Percentiles rank a stretch among this genome's conserved stretches.
Conservation (phyloP, 2,113 vertebrate species). For the Blennius ocellaris region DNA sequence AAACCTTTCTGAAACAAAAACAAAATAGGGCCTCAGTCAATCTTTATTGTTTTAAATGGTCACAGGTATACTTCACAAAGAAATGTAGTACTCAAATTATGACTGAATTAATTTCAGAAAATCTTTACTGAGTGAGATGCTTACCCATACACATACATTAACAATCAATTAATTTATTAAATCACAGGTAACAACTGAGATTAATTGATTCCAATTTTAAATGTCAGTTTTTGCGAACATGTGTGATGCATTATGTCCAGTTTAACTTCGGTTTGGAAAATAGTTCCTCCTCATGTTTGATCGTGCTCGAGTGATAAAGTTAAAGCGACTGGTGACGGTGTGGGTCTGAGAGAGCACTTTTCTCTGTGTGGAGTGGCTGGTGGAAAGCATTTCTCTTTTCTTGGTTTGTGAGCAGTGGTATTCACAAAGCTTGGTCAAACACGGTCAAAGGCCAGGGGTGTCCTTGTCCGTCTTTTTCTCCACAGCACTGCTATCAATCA, state of each 20-base stretch:
- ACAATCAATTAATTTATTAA: background rate
- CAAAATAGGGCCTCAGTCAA: no score
- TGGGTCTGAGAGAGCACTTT: slow-evolving; percentile 2
- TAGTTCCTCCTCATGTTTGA: background rate
- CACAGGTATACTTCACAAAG: no score
- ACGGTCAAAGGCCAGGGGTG: slow-evolving; percentile 55
- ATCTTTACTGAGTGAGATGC: no score
- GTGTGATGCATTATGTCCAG: background rate
- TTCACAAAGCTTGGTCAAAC: slow-evolving; percentile 53
- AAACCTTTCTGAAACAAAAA: no score
- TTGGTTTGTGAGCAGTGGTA: slow-evolving; percentile 46
- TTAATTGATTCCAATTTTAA: background rate
- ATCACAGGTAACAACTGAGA: background rate
- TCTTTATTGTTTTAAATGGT: no score
- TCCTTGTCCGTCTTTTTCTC: slow-evolving; percentile 48
- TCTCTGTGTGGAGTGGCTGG: slow-evolving; percentile 30
- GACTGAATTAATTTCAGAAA: no score
- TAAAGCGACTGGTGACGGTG: no score
- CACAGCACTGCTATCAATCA: slow-evolving; percentile 58
- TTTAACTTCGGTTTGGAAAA: background rate
- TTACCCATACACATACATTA: slow-evolving; percentile 1
- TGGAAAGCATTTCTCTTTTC: slow-evolving; percentile 20
- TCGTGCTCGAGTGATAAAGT: no score
- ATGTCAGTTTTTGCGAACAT: background rate
- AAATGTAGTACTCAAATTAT: no score